A percentile compares a stretch with the other conserved stretches of the same genome.
Evolutionary conservation across 1,140 invertebrate species (phyloP).

Genomic region (Harlomillsia oculata): DNA sequence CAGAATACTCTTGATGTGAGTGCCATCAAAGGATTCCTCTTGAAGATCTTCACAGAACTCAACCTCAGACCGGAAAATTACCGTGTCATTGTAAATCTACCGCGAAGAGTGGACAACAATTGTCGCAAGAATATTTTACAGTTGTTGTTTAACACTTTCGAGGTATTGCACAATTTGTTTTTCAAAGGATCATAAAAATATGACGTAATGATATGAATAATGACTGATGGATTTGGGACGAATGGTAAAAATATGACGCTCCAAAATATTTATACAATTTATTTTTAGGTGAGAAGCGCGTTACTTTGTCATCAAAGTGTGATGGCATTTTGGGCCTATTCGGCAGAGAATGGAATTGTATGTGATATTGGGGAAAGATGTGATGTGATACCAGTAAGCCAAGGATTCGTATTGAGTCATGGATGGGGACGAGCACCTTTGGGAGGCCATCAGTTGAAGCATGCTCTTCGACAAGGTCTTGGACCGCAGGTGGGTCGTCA

Average conservation of each 20-base stretch:
- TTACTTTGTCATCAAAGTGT: slow-evolving; percentile 51
- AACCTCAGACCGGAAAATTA: slow-evolving; percentile 42
- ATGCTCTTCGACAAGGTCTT: slow-evolving; percentile 29
- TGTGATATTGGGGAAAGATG: slow-evolving; percentile 55
- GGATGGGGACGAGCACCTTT: slow-evolving; percentile 30
- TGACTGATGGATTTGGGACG: background rate
- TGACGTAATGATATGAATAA: background rate
- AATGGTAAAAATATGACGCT: background rate
- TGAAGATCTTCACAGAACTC: slow-evolving; percentile 45
- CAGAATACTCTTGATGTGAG: slow-evolving; percentile 42
- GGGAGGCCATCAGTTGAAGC: slow-evolving; percentile 29
- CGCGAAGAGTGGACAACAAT: slow-evolving; percentile 40
- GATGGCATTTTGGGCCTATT: slow-evolving; percentile 53
- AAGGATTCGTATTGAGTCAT: slow-evolving; percentile 30
- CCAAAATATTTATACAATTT: slow-evolving; percentile 2
- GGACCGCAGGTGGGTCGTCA: slow-evolving; percentile 29
- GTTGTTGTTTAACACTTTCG: slow-evolving; percentile 26
- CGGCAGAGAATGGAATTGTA: slow-evolving; percentile 52
- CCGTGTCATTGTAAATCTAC: slow-evolving; percentile 43
- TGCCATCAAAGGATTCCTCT: slow-evolving; percentile 43
- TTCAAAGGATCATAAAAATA: background rate
- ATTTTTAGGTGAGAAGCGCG: slow-evolving; percentile 39
- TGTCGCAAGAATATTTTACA: slow-evolving; percentile 28
- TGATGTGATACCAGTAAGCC: slow-evolving; percentile 39
- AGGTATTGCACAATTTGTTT: background rate